Base-by-base conservation (phyloP, 2,797 vertebrate genomes). In the Danio tinwini region DNA sequence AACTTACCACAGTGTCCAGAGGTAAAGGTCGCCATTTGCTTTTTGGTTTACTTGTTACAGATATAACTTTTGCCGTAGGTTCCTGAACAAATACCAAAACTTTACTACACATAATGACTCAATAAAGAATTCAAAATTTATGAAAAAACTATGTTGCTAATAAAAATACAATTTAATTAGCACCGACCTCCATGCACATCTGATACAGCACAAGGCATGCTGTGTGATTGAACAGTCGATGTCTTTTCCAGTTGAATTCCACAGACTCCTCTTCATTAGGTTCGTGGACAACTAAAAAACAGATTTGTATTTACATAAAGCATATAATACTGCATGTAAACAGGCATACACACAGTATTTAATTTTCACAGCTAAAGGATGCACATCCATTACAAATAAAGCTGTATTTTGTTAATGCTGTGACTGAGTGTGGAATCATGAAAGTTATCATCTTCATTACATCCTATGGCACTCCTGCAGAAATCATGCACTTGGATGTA, bases 11-110 rank as follows among this genome's bases (percentile, higher is more conserved):
- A 19, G 98, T 99, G 90, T 99, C 98, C 88, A 99, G 89, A 62
- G 98, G 95, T 82, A 97, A 89, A 16, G 98, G 98, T 83, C 98
- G 95, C 98, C 98, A 99, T 87, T 97, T 99, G 91, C 95, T 99
- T 90, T 98, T 99, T 39, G 98, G 95, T 89, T 96, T 99, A 90
- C 96, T 98, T 74, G 85, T 93, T 86, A 99, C 95, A 82, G 96
- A 95, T 83, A 95, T 92, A 76, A 99, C 96, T 5, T 95, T 98
- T 14, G 98, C 98, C 62, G 91, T 89, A 0, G 98, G 97, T 92
- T 98, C 93, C 98, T 99, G 87, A 61, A 92, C 53, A 16, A n/a
- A 42, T 3, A 47, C 6, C 21, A 13, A n/a, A 13, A 10, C 5
- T 42, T 1, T 29, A 42, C 17, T 40, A 6, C 5, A 5, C 44